These are phyloP conservation scores for Syndactyla subalaris DNA, from an alignment of 2,797 vertebrate genomes.

Conservation along the genomic window DNA sequence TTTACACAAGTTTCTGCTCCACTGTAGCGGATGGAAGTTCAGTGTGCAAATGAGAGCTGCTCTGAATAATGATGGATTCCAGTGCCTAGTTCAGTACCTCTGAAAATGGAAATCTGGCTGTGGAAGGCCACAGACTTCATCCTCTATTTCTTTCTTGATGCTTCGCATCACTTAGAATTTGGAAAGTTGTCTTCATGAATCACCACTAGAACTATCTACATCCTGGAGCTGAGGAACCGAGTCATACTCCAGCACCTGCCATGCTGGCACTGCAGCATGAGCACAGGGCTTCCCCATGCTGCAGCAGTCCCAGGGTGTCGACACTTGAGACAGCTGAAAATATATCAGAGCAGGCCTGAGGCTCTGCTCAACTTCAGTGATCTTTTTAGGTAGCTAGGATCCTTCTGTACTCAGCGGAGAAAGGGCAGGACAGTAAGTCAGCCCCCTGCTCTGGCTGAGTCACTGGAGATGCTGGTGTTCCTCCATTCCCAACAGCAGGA, in stretches of 20 bases:
- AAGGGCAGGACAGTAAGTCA: neutral
- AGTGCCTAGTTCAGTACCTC: neutral
- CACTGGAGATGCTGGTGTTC: neutral
- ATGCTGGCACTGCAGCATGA: rapidly evolving
- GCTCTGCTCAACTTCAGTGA: neutral
- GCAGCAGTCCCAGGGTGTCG: neutral
- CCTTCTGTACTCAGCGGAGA: neutral
- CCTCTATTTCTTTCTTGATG: neutral
- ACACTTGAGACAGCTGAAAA: neutral
- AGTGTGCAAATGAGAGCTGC: neutral
- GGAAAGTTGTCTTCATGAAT: neutral
- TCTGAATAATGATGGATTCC: neutral
- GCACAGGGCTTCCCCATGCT: rapidly evolving
- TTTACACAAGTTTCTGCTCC: neutral
- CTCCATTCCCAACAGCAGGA: neutral
- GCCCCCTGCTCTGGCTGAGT: neutral
- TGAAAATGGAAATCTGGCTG: neutral
- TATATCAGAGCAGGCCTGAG: neutral
- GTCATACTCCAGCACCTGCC: neutral
- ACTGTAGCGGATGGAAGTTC: neutral
- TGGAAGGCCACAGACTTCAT: neutral
- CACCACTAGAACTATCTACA: neutral
- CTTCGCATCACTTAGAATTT: neutral
- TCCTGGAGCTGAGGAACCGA: neutral
- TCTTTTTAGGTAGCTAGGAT: neutral